Conservation (phyloP, 2,888 invertebrate species). For the Empis livida region DNA sequence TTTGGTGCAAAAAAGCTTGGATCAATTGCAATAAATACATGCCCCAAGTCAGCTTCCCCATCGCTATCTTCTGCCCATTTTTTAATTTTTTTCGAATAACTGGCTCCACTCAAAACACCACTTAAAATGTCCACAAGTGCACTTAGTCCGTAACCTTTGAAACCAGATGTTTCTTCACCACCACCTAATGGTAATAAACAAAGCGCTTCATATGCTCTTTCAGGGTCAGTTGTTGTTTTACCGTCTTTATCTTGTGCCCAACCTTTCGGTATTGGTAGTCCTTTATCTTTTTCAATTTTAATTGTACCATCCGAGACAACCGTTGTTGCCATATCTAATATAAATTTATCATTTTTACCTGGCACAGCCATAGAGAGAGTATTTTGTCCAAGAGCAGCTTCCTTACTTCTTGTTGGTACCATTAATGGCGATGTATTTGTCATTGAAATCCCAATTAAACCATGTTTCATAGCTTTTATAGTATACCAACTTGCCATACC, state of each 20-base stretch:
- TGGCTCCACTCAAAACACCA: constrained; percentile 60
- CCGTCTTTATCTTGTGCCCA: constrained; percentile 70
- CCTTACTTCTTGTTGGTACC: constrained; percentile 70
- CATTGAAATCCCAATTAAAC: constrained; percentile 72
- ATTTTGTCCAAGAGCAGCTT: constrained; percentile 77
- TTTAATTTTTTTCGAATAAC: constrained; percentile 43
- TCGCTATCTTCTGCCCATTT: constrained; percentile 56
- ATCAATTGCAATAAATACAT: constrained; percentile 79
- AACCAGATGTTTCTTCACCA: constrained; percentile 57
- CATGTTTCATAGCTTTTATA: constrained; percentile 55
- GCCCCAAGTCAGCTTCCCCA: constrained; percentile 65
- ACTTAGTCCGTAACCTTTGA: constrained; percentile 79
- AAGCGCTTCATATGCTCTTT: constrained; percentile 43
- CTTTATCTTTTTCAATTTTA: constrained; percentile 70
- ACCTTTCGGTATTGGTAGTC: constrained; percentile 60
- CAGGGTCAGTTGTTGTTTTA: constrained; percentile 51
- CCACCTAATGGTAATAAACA: constrained; percentile 65
- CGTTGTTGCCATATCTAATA: constrained; percentile 92
- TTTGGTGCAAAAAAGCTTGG: constrained; percentile 70
- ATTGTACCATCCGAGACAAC: constrained; percentile 89
- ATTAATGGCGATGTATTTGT: constrained; percentile 87
- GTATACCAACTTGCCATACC: constrained; percentile 83
- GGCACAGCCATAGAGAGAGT: constrained; percentile 71
- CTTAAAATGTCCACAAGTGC: constrained; percentile 79
- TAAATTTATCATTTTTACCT: constrained; percentile 57